Percentiles rank a stretch among this genome's conserved stretches.
Conservation (phyloP, 2,797 vertebrate genomes). For the Leptatherina wallacei region DNA sequence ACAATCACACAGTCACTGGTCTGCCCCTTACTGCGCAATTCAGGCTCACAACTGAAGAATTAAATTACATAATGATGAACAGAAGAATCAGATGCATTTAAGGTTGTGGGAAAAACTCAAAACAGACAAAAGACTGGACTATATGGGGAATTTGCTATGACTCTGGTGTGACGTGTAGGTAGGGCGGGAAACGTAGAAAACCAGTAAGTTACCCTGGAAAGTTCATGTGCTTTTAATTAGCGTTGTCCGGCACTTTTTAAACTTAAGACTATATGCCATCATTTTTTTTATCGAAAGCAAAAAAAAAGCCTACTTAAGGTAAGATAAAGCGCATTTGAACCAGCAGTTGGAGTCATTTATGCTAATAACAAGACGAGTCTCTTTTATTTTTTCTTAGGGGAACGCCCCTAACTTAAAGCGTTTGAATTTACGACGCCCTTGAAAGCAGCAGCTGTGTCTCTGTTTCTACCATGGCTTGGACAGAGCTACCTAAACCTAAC, state of each 20-base stretch:
- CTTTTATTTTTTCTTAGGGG: neutral
- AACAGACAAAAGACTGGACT: neutral
- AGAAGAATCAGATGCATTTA: slow-evolving; percentile 36
- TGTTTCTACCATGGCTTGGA: neutral
- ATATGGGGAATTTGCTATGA: slow-evolving; percentile 46
- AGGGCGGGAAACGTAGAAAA: slow-evolving; percentile 35
- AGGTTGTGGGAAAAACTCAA: neutral
- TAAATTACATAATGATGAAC: slow-evolving; percentile 13
- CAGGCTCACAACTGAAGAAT: neutral
- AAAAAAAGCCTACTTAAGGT: neutral
- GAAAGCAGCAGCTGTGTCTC: slow-evolving; percentile 39
- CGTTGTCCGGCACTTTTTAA: neutral
- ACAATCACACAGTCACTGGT: neutral
- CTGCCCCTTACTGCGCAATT: slow-evolving; percentile 27
- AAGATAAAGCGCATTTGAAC: neutral
- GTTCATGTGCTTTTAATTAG: slow-evolving; percentile 8
- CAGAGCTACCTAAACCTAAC: neutral
- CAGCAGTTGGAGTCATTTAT: neutral
- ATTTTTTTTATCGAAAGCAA: neutral
- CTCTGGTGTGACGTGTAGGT: slow-evolving; percentile 34
- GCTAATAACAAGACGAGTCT: neutral
- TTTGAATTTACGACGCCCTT: neutral
- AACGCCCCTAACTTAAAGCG: neutral
- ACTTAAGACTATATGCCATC: neutral
- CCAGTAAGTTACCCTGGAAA: slow-evolving; percentile 36